Base-by-base conservation (phyloP, 2,888 invertebrate genomes). In the Dynastes tityus region DNA sequence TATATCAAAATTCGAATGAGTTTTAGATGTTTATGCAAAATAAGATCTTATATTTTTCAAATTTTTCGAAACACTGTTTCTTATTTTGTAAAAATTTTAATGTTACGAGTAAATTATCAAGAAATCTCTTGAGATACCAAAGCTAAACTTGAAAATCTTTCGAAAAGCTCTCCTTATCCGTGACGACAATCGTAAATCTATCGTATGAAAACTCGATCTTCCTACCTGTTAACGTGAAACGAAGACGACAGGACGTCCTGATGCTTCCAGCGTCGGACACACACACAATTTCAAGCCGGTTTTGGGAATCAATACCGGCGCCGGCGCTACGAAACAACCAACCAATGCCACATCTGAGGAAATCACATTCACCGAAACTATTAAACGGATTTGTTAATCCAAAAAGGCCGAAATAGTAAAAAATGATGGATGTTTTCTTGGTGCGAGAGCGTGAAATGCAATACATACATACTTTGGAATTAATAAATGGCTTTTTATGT, bases 221-320 rank as follows among this genome's bases (percentile, higher is more conserved):
- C 87, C 85, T 86, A 87, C 87, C 87, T 87, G 84, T 85, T 81
- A 82, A 84, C 83, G 83, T 81, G 78, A 81, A 81, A 84, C 84
- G 84, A 85, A 83, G 83, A 77, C 84, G 83, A 22, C 22, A 58
- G 81, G 83, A 84, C 84, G 85, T 86, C 85, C 86, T 83, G 82
- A 83, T 83, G 79, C 81, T 80, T 70, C 80, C 84, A 83, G 83
- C 82, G 83, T 82, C 82, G 84, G 82, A 81, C 83, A 83, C 86
- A 85, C 84, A 86, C 85, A 86, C 86, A 83, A 85, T 87, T 86
- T 86, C 86, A 85, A 84, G 85, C 81, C 84, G 82, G 81, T 82
- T 81, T 81, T 75, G 45, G 80, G 84, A 88, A 88, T 88, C 88
- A 86, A 88, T 88, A 88, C 83, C 81, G 83, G 84, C 87, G 87